phyloP scores from a whole-genome alignment of 2,888 invertebrate species.

The Oconnorella tubifera region DNA sequence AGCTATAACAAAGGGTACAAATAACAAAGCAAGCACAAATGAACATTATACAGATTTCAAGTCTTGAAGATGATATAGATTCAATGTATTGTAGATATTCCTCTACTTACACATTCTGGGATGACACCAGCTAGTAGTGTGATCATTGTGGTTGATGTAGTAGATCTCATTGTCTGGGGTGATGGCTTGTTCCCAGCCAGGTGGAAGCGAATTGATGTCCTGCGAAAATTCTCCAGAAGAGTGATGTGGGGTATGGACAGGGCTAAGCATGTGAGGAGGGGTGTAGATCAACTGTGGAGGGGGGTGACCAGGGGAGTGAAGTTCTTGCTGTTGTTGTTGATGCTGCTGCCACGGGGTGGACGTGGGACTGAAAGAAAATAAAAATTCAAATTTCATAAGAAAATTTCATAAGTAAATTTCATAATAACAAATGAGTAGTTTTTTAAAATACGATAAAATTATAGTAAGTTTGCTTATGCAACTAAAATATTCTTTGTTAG shows the following conservation, averaged over 20 bases:
- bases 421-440: too few species aligned
- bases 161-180: slow-evolving; percentile 57
- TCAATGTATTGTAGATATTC: too few species aligned
- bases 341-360: slow-evolving; percentile 2
- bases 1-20: too few species aligned
- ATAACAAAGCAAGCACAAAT: too few species aligned
- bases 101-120: slow-evolving; percentile 70
- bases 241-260: not conserved
- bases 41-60: too few species aligned
- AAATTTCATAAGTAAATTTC: too few species aligned
- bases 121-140: slow-evolving; percentile 97
- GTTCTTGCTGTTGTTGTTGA: not conserved
- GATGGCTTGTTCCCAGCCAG: slow-evolving; percentile 57
- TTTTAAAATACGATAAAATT: too few species aligned
- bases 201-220: slow-evolving; percentile 45
- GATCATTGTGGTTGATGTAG: slow-evolving; percentile 58
- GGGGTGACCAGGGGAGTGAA: slow-evolving; percentile 4
- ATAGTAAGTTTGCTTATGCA: too few species aligned
- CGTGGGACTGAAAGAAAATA: not conserved
- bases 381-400: too few species aligned
- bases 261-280: not conserved
- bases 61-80: too few species aligned
- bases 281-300: slow-evolving; percentile 1
- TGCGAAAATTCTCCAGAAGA: slow-evolving; percentile 20
- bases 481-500: too few species aligned